Evolutionary conservation across 2,797 vertebrate species (phyloP), one percentile per base, ranked within the genome.

Genomic region (Rhinogobio ventralis): DNA sequence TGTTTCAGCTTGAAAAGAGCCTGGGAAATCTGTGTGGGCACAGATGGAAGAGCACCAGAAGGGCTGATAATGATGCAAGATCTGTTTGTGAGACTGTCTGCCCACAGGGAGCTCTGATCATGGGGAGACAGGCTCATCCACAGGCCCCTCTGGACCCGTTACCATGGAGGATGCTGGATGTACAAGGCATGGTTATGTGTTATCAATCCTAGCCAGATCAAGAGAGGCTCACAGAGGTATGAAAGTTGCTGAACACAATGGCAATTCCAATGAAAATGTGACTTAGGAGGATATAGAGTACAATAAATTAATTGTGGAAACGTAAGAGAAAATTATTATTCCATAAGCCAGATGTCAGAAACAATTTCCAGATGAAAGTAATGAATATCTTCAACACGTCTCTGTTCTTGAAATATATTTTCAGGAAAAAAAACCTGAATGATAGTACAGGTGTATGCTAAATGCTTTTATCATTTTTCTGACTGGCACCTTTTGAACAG

Each of bases 31-130:
- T 46, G 81, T 51, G 78, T 72, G 74, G 62, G 82, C 85, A 87
- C 86, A 85, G 85, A 89, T 88, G 81, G 81, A 87, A 67, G 33
- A 75, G 60, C 85, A 82, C 55, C 75, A 87, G 91, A 92, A 92
- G 94, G 91, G 74, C 88, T 77, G 90, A 88, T 95, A 94, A 95
- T 95, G 93, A 96, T 95, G 94, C 92, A 94, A 95, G 91, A 94
- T 53, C 81, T 95, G 94, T 95, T 95, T 95, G 91, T 93, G 94
- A 94, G 92, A 93, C 88, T 89, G 89, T 90, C 46, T 45, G 71
- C 88, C 93, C 89, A 90, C 5, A 42, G 94, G 90, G 93, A 92
- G 69, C 66, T 69, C 85, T 85, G 87, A 92, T 92, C 94, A 95
- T 91, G 92, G 92, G 90, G 93, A 94, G 87, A 87, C 85, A 60